These are phyloP conservation scores for Montipora efflorescens DNA, from an alignment of 64 coral and sea anemone genomes.

Conservation along the genomic window DNA sequence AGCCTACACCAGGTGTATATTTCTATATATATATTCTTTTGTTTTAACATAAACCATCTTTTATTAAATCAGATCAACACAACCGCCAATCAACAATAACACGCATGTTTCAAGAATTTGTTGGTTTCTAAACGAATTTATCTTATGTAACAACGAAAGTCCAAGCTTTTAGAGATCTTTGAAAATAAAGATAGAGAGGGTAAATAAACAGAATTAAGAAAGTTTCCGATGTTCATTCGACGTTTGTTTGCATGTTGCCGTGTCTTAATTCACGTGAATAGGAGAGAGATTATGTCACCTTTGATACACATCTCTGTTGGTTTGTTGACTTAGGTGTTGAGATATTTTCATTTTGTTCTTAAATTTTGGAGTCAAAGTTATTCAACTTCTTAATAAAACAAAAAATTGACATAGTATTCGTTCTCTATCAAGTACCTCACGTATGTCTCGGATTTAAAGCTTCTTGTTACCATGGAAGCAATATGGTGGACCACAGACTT, in stretches of 20 bases:
- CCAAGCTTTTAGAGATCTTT: background rate
- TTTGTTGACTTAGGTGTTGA: background rate
- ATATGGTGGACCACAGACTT: background rate
- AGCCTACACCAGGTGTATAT: too few relatives aligned
- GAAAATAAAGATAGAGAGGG: background rate
- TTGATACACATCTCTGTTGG: background rate
- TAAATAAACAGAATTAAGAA: background rate
- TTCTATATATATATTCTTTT: background rate
- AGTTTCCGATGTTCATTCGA: background rate
- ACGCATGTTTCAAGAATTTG: conserved; percentile 3
- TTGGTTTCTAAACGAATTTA: background rate
- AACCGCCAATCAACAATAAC: background rate
- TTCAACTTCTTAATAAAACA: background rate
- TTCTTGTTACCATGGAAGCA: conserved; percentile 40
- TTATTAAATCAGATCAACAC: background rate
- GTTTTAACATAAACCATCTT: background rate
- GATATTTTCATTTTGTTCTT: background rate
- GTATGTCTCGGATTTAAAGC: background rate
- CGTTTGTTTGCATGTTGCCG: background rate
- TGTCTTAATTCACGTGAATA: background rate
- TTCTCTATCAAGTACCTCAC: background rate
- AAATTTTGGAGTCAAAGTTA: background rate
- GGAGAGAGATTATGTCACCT: background rate
- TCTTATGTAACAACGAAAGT: background rate
- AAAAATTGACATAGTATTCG: too few relatives aligned